Percentiles rank a stretch among this genome's conserved stretches.
Conservation (phyloP, 2,797 vertebrate species). For the Brotula barbata region DNA sequence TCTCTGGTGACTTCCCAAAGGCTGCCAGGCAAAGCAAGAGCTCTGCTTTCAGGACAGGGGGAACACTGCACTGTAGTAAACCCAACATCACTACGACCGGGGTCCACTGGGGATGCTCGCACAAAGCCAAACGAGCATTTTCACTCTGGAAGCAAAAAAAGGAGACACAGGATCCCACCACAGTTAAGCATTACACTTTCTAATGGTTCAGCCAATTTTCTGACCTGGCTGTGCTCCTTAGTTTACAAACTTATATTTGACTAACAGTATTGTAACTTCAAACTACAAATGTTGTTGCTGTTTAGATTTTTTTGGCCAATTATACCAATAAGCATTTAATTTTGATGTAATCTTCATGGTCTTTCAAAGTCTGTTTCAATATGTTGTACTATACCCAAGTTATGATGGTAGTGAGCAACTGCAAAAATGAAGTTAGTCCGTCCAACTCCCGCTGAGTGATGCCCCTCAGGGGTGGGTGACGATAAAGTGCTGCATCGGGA, state of each 20-base stretch:
- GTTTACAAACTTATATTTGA: too few relatives aligned
- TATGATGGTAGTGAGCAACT: conserved; percentile 91
- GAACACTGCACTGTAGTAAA: conserved; percentile 93
- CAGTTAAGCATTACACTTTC: neutral
- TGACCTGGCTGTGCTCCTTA: too few relatives aligned
- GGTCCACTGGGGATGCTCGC: conserved; percentile 98
- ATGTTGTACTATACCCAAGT: conserved; percentile 83
- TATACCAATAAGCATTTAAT: neutral
- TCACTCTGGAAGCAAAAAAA: conserved; percentile 83
- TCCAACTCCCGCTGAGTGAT: conserved; percentile 97
- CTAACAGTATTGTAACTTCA: too few relatives aligned
- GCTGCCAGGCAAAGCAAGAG: conserved; percentile 88
- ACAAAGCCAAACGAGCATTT: conserved; percentile 94
- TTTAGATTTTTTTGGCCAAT: neutral
- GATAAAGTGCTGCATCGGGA: conserved; percentile 89
- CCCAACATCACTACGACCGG: conserved; percentile 94
- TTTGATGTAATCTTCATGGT: neutral
- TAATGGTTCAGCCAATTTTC: neutral
- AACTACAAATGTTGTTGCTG: too few relatives aligned
- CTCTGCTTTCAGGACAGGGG: conserved; percentile 91
- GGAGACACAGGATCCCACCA: neutral
- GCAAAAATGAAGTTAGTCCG: conserved; percentile 90
- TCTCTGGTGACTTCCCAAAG: conserved; percentile 98
- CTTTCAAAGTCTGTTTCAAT: neutral
- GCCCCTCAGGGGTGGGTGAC: conserved; percentile 90